Evolutionary conservation across 1,140 invertebrate genomes (phyloP).

Genomic region (Diuraphis noxia): DNA sequence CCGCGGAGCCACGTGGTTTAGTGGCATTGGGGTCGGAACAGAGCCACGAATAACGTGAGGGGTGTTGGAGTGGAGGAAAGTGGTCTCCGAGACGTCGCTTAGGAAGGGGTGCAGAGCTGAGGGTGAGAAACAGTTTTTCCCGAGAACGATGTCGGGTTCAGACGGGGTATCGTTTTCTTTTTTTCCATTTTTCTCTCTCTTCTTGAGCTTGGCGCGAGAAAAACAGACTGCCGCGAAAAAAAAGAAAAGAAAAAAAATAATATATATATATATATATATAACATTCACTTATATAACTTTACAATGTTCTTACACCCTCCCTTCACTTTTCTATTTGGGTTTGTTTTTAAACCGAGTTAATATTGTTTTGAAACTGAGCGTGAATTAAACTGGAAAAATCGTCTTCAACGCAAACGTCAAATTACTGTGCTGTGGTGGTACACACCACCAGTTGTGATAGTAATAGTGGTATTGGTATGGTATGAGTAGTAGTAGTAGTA

Average conservation of each 20-base stretch:
- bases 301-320: neutral
- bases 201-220: neutral
- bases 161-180: constrained; percentile 20
- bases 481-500: neutral
- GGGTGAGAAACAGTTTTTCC: neutral
- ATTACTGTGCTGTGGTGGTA: neutral
- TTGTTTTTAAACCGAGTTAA: neutral
- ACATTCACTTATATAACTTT: constrained; percentile 33
- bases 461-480: neutral
- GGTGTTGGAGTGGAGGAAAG: neutral
- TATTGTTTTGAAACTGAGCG: constrained; percentile 26
- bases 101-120: neutral
- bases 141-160: constrained; percentile 41
- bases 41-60: neutral
- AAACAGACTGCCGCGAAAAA: neutral
- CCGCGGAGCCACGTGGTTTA: constrained; percentile 30
- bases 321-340: neutral
- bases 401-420: constrained; percentile 29
- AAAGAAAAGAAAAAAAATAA: neutral
- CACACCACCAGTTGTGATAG: neutral
- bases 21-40: neutral
- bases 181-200: neutral
- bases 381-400: constrained; percentile 21
- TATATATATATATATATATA: neutral
- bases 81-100: neutral